Evolutionary conservation across 64 coral and sea anemone species (phyloP).

Genomic region (Pachyseris speciosa): DNA sequence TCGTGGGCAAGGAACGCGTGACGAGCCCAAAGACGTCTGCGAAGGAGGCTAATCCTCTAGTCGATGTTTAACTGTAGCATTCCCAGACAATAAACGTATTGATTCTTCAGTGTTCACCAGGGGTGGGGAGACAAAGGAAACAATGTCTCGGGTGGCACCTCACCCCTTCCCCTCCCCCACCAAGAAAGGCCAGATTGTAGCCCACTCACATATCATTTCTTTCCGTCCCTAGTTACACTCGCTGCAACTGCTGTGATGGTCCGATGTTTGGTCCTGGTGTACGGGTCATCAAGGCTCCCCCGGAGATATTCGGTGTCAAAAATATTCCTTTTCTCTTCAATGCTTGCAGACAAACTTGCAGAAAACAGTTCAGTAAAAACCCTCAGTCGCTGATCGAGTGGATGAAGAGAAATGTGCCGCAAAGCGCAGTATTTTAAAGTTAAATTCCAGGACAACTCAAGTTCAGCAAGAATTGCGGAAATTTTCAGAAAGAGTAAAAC

Average conservation of each 20-base stretch:
- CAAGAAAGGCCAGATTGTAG: background rate
- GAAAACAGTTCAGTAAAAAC: slow-evolving; percentile 79
- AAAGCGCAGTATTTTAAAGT: background rate
- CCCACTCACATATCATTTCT: too few species aligned
- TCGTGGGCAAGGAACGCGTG: too few species aligned
- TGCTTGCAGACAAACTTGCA: slow-evolving; percentile 86
- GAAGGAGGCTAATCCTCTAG: too few species aligned
- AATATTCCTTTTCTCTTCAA: slow-evolving; percentile 86
- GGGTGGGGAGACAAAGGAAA: too few species aligned
- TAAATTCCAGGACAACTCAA: too few species aligned
- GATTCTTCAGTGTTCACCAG: too few species aligned
- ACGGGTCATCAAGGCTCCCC: slow-evolving; percentile 80
- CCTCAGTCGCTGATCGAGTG: slow-evolving; percentile 68
- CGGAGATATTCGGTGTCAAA: slow-evolving; percentile 72
- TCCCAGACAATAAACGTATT: too few species aligned
- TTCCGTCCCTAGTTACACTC: slow-evolving; percentile 57
- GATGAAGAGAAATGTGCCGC: slow-evolving; percentile 61
- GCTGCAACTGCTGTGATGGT: slow-evolving; percentile 91
- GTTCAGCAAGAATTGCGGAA: too few species aligned
- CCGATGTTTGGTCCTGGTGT: slow-evolving; percentile 78
- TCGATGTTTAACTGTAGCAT: too few species aligned
- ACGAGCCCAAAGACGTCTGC: too few species aligned
- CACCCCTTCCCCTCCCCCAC: background rate
- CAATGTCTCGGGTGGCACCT: too few species aligned
- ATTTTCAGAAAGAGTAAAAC: too few species aligned